Conservation (phyloP, 2,888 invertebrate genomes). For the Lypha dubia region DNA sequence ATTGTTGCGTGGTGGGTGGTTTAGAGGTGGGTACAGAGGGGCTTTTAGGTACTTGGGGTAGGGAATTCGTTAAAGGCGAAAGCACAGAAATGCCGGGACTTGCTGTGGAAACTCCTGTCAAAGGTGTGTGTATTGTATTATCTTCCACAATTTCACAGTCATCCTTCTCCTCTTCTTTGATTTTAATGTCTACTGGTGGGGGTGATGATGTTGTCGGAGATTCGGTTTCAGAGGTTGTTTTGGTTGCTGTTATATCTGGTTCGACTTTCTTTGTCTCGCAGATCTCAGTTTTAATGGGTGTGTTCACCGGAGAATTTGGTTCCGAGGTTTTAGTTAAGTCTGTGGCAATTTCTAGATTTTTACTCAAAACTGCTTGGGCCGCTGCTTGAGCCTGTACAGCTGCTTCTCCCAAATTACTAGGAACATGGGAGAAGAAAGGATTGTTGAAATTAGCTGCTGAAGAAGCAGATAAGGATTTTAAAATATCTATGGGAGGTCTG, state of each 20-base stretch:
- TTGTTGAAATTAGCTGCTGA: constrained; percentile 76
- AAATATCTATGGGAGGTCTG: constrained; percentile 82
- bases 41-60: constrained; percentile 64
- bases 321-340: constrained; percentile 81
- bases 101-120: background rate
- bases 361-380: constrained; percentile 75
- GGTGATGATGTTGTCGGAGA: constrained; percentile 23
- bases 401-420: constrained; percentile 75
- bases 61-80: constrained; percentile 58
- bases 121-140: constrained; percentile 5
- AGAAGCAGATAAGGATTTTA: constrained; percentile 80
- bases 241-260: constrained; percentile 13
- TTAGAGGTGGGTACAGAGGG: constrained; percentile 50
- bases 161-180: constrained; percentile 80
- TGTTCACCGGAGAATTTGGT: constrained; percentile 77
- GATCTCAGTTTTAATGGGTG: constrained; percentile 77
- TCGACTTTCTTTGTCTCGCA: constrained; percentile 73
- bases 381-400: constrained; percentile 75
- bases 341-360: constrained; percentile 80
- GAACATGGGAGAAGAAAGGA: constrained; percentile 80
- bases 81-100: constrained; percentile 58
- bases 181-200: constrained; percentile 78
- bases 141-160: constrained; percentile 74
- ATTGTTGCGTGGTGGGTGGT: constrained; percentile 77
- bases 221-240: background rate